phyloP scores from a whole-genome alignment of 2,888 invertebrate species.

The Allolobophora icterica region DNA sequence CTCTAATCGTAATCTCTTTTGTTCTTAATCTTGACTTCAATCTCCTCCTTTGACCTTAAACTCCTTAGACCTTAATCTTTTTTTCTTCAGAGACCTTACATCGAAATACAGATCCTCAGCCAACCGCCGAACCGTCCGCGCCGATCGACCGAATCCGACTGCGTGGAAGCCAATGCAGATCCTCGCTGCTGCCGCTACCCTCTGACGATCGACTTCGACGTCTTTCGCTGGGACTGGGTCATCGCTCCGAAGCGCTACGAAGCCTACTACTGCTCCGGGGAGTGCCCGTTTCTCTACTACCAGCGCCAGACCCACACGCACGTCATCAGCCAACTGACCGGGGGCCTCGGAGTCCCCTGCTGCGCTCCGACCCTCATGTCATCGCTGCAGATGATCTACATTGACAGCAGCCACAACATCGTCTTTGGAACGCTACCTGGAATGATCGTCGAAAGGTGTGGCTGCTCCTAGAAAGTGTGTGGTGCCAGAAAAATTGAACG shows the following conservation, averaged over 20 bases:
- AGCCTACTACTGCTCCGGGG: conserved; percentile 94
- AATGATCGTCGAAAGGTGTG: conserved; percentile 42
- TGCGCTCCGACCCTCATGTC: conserved; percentile 79
- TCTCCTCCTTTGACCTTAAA: too few species aligned
- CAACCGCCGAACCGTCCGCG: background rate
- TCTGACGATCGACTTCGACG: conserved; percentile 88
- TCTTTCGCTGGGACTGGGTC: conserved; percentile 97
- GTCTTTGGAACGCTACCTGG: conserved; percentile 36
- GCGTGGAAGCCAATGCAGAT: conserved; percentile 69
- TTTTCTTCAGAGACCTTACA: conserved; percentile 34
- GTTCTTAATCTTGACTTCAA: too few species aligned
- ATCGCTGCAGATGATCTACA: conserved; percentile 38
- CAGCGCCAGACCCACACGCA: conserved; percentile 15
- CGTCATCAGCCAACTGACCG: conserved; percentile 68
- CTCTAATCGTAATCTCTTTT: background rate
- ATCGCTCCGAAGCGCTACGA: conserved; percentile 93
- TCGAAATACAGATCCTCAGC: conserved; percentile 27
- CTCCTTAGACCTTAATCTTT: background rate
- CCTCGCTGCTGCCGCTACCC: conserved; percentile 92
- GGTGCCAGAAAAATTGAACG: background rate
- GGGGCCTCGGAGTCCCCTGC: conserved; percentile 82
- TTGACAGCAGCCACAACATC: conserved; percentile 27
- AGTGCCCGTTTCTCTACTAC: conserved; percentile 80
- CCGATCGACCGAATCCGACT: conserved; percentile 22
- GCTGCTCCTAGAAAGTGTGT: conserved; percentile 35